Evolutionary conservation across 2,113 vertebrate genomes (phyloP).

Genomic region (Lontra canadensis): DNA sequence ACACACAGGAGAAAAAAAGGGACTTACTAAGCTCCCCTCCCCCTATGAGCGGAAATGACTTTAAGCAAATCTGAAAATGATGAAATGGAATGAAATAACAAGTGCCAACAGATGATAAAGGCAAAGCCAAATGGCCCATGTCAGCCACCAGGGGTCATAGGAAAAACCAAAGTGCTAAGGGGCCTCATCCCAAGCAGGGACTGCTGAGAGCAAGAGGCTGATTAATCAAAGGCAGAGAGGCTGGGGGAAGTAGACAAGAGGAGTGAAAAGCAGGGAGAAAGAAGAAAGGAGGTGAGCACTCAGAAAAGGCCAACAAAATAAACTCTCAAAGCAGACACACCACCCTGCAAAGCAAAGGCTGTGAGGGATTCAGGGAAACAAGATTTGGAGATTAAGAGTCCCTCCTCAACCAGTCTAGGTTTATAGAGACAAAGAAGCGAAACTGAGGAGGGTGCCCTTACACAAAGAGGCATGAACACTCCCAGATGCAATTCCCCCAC

Average conservation of each 20-base stretch:
- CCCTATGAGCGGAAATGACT: not conserved
- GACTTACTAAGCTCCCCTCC: not conserved
- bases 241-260: not conserved
- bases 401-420: not conserved
- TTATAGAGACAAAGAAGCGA: not conserved
- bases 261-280: not conserved
- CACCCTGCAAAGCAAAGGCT: not conserved
- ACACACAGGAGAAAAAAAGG: not conserved
- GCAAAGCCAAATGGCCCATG: not conserved
- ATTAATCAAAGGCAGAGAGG: not conserved
- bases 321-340: not conserved
- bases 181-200: not conserved
- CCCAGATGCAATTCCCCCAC: fast-evolving
- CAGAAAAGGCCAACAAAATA: not conserved
- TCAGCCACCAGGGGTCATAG: not conserved
- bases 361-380: not conserved
- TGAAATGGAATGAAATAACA: not conserved
- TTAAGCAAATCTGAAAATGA: not conserved
- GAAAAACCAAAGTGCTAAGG: not conserved
- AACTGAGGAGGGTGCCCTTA: not conserved
- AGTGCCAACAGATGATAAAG: not conserved
- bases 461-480: not conserved
- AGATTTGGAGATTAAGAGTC: not conserved
- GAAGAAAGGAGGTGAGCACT: not conserved
- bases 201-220: not conserved